Percentiles rank a stretch among this genome's conserved stretches.
These are phyloP conservation scores for Antheraea pernyi DNA, from an alignment of 1,140 invertebrate species.

Conservation along the genomic window DNA sequence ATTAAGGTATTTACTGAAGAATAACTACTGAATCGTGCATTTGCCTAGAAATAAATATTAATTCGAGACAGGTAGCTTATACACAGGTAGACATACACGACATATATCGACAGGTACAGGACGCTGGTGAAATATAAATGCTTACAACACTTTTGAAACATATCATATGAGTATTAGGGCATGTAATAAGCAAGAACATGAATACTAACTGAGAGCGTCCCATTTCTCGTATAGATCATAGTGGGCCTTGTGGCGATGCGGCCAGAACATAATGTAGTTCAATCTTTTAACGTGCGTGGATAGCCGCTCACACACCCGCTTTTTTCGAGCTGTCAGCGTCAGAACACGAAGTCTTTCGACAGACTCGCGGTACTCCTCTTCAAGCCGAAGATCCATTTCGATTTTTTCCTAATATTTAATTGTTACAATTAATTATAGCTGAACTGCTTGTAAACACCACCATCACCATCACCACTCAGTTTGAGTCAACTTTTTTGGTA, in stretches of 20 bases:
- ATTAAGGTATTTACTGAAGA: too few species aligned
- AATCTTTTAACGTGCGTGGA: slow-evolving; percentile 30
- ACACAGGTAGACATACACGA: too few species aligned
- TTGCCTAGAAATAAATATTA: too few species aligned
- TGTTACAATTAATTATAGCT: not conserved
- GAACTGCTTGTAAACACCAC: too few species aligned
- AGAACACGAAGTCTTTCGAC: slow-evolving; percentile 42
- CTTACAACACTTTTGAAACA: too few species aligned
- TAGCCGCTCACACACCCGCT: slow-evolving; percentile 49
- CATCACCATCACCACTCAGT: too few species aligned
- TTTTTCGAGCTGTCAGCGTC: slow-evolving; percentile 60
- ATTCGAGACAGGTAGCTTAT: too few species aligned
- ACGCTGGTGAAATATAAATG: too few species aligned
- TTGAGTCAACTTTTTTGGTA: too few species aligned
- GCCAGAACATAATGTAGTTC: slow-evolving; percentile 70
- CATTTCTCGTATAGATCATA: slow-evolving; percentile 70
- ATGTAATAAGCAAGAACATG: not conserved
- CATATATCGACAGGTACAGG: too few species aligned
- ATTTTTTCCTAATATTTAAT: slow-evolving; percentile 39
- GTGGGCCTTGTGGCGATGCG: slow-evolving; percentile 67
- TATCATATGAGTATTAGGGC: not conserved
- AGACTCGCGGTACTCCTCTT: slow-evolving; percentile 41
- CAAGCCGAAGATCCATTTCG: slow-evolving; percentile 43
- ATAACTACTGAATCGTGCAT: too few species aligned
- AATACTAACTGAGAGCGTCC: slow-evolving; percentile 57